Percentiles rank a stretch among this genome's conserved stretches.
These are phyloP conservation scores for Poecilia velifera DNA, from an alignment of 2,797 vertebrate genomes.

Conservation along the genomic window DNA sequence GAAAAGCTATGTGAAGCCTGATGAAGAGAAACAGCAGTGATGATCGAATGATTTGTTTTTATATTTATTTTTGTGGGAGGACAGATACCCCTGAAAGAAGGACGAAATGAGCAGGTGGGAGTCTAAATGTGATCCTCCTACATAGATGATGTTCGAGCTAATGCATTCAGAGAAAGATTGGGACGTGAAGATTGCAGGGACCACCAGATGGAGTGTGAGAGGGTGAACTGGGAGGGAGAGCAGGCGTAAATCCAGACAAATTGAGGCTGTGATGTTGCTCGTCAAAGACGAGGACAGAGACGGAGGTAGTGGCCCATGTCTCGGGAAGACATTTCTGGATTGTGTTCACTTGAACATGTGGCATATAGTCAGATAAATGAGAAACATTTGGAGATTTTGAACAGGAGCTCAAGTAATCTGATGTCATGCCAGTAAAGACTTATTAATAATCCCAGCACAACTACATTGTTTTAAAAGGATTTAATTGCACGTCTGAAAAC, in stretches of 20 bases:
- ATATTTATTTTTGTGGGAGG: background rate
- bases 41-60: background rate
- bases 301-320: conserved; percentile 9
- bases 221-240: conserved; percentile 9
- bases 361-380: conserved; percentile 46
- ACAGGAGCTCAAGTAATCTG: conserved; percentile 31
- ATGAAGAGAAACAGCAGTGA: conserved; percentile 8
- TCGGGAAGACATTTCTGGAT: conserved; percentile 30
- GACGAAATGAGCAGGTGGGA: background rate
- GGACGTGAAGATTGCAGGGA: background rate
- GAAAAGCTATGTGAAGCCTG: conserved; percentile 5
- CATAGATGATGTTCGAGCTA: conserved; percentile 10
- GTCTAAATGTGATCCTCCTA: background rate
- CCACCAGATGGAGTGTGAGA: conserved; percentile 31
- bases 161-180: conserved; percentile 11
- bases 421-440: conserved; percentile 24
- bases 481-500: conserved; percentile 5
- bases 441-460: conserved; percentile 46
- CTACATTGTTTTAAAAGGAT: conserved; percentile 29
- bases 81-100: background rate
- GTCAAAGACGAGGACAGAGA: conserved; percentile 41
- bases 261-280: conserved; percentile 57
- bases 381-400: conserved; percentile 34
- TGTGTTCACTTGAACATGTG: conserved; percentile 62
- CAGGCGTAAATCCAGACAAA: conserved; percentile 48